A percentile compares a stretch with the other conserved stretches of the same genome.
Evolutionary conservation across 2,888 invertebrate species (phyloP).

Genomic region (Agriotes lineatus): DNA sequence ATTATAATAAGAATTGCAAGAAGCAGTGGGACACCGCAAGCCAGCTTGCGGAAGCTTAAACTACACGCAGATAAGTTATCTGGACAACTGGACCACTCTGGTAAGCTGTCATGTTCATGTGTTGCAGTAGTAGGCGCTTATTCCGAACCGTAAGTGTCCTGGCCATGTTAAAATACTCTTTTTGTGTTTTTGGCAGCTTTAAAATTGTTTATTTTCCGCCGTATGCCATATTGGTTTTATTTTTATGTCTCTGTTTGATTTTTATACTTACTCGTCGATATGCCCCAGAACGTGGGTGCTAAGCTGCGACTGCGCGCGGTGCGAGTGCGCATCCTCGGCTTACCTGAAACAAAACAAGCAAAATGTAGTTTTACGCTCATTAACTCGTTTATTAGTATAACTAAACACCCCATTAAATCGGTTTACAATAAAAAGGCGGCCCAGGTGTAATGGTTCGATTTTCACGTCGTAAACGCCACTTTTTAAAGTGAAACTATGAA

Average conservation of each 20-base stretch:
- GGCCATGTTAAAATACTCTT: constrained; percentile 47
- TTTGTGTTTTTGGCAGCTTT: constrained; percentile 46
- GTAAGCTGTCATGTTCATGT: constrained; percentile 54
- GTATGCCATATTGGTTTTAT: constrained; percentile 34
- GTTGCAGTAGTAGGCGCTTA: constrained; percentile 50
- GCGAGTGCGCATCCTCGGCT: constrained; percentile 2
- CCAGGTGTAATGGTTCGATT: no score
- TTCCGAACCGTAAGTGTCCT: constrained; percentile 47
- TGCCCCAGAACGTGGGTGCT: neutral
- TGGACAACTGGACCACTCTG: constrained; percentile 52
- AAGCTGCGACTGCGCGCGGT: neutral
- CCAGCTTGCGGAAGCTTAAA: constrained; percentile 29
- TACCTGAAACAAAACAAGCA: constrained; percentile 39
- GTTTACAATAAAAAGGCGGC: no score
- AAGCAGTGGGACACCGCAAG: constrained; percentile 33
- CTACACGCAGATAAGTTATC: constrained; percentile 29
- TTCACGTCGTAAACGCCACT: no score
- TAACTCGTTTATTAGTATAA: neutral
- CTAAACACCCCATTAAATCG: neutral
- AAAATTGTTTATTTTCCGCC: constrained; percentile 37
- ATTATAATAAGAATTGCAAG: constrained; percentile 52
- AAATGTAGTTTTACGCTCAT: no score
- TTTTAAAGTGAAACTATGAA: neutral
- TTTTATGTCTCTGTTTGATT: constrained; percentile 30
- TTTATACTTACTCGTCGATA: constrained; percentile 26